Evolutionary conservation across 1,140 invertebrate genomes (phyloP), one percentile per base, ranked within the genome.

Genomic region (Cherax destructor): DNA sequence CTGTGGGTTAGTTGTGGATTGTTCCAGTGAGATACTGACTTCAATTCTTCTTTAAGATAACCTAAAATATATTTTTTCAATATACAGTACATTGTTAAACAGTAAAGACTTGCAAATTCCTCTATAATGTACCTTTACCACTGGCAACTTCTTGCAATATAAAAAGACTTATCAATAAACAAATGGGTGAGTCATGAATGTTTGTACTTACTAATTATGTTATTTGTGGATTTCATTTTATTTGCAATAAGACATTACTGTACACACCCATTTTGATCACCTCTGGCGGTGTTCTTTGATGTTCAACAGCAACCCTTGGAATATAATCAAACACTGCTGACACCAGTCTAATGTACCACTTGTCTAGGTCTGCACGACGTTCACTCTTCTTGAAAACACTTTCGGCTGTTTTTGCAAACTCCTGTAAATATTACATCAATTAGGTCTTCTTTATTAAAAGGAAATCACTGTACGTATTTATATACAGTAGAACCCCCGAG

Each of bases 351-450:
- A 96, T 96, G 94, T 99, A 99, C 96, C 99, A 99, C 94, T 99
- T 98, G 94, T 99, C 98, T 89, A 99, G 96, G 95, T 99, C 99
- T n/a, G 97, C 96, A 93, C 98, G 96, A 78, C 99, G 95, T 91
- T 98, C 97, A 52, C 97, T 97, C 93, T 96, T 97, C 88, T 96
- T 97, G 94, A 99, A 98, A 83, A 99, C 97, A 79, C 95, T 96
- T 95, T 99, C 98, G 72, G 98, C 97, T 86, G 97, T 97, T 92
- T 96, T 96, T 11, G 98, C 97, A 96, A 99, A 99, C 93, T 97
- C 97, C 96, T 98, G 56, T 88, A 83, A 86, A 56, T 50, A 56
- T 56, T 21, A 86, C 16, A n/a, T 3, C 4, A 56, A 18, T 21
- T 74, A 24, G 18, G 7, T 30, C 30, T 74, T 30, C 24, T 30